Conservation (phyloP, 35 echinoderm and acorn worm genomes). For the Lytechinus pictus region DNA sequence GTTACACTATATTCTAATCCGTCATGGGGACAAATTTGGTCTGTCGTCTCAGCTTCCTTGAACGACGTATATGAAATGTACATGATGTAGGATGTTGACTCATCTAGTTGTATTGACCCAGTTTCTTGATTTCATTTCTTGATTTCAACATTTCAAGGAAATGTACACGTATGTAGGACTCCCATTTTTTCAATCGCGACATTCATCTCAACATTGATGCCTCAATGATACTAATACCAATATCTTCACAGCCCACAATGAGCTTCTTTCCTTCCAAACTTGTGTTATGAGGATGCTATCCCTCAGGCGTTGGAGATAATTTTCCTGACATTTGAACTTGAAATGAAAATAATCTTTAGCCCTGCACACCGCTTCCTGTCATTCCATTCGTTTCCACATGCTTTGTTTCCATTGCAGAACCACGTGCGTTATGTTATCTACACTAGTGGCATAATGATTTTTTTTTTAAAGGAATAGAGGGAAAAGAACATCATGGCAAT, state of each 20-base stretch:
- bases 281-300: not conserved
- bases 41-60: too few relatives aligned
- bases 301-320: not conserved
- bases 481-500: too few relatives aligned
- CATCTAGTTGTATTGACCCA: not conserved
- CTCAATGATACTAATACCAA: not conserved
- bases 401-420: not conserved
- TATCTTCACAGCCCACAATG: not conserved
- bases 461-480: too few relatives aligned
- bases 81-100: too few relatives aligned
- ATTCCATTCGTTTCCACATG: not conserved
- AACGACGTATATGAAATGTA: too few relatives aligned
- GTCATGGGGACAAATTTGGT: too few relatives aligned
- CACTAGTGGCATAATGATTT: too few relatives aligned
- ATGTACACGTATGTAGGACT: not conserved
- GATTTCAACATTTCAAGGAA: not conserved
- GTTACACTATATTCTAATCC: too few relatives aligned
- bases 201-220: not conserved
- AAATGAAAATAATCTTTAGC: not conserved
- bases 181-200: not conserved
- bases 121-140: not conserved
- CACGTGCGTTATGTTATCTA: too few relatives aligned
- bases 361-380: not conserved
- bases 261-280: not conserved
- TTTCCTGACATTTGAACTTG: slow-evolving; percentile 2